Evolutionary conservation across 2,888 invertebrate genomes (phyloP).

Genomic region (Amphipoea oculea): DNA sequence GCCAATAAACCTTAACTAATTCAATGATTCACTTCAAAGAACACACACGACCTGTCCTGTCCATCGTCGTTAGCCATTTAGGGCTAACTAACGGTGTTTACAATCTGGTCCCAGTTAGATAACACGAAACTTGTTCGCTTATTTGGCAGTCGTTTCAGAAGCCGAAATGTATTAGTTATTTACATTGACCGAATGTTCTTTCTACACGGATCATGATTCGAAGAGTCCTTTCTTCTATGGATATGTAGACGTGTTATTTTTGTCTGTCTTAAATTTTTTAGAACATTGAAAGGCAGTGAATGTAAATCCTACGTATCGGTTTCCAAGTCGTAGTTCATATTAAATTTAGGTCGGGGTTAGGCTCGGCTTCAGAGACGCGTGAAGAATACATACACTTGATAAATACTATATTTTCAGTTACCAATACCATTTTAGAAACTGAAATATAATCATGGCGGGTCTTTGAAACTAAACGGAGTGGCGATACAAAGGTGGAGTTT

Average conservation of each 20-base stretch:
- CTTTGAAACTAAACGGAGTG: not conserved
- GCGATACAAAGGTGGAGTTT: not conserved
- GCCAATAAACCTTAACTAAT: slow-evolving; percentile 31
- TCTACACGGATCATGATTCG: not conserved
- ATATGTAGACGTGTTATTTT: slow-evolving; percentile 1
- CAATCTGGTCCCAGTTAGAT: slow-evolving; percentile 46
- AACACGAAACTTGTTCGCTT: slow-evolving; percentile 34
- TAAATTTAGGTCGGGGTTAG: not conserved
- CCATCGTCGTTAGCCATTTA: slow-evolving; percentile 60
- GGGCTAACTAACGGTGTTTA: slow-evolving; percentile 52
- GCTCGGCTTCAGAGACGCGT: not conserved
- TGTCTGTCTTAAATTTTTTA: not conserved
- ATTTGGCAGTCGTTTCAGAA: slow-evolving; percentile 25
- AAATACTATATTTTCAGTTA: not conserved
- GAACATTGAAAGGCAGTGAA: not conserved
- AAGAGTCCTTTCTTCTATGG: not conserved
- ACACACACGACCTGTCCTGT: slow-evolving; percentile 43
- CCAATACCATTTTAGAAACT: not conserved
- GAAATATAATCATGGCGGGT: no score
- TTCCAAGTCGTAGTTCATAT: not conserved
- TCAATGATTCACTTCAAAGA: slow-evolving; percentile 45
- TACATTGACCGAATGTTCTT: not conserved
- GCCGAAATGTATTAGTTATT: slow-evolving; percentile 13
- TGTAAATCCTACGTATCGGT: not conserved
- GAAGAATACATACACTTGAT: slow-evolving; percentile 10